Evolutionary conservation across 2,888 invertebrate genomes (phyloP), one percentile per base, ranked within the genome.

Genomic region (Leptopilina myrica): DNA sequence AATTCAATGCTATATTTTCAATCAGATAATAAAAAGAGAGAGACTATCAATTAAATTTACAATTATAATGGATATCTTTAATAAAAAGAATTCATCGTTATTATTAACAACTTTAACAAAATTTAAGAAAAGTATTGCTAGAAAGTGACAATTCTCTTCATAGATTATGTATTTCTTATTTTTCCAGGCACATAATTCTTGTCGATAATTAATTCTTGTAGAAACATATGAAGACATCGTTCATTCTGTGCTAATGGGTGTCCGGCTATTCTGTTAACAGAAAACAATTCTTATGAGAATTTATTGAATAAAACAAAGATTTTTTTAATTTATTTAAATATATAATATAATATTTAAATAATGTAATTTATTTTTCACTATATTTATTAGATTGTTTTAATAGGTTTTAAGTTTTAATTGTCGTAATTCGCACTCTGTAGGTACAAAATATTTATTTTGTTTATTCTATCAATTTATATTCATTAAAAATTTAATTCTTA

Each of bases 111-210:
- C 8, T 69, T 69, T 69, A 53, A 46, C 33, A 33, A 73, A 73
- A 56, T 73, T 73, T 53, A 49, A 6, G 33, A 53, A n/a, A 33
- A 56, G 33, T 15, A 26, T 26, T 69, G 26, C 49, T 49, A 49
- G 49, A 9, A 49, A 49, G 12, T 49, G 49, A 11, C 49, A 49
- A 49, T 49, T 2, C 49, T 49, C 11, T 49, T 49, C 49, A 49
- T 49, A 49, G 11, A 78, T 88, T 97, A 97, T 94, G 97, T 97
- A 94, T 97, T 98, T 92, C 98, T 95, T 92, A 99, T 99, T 94
- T 99, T 99, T 88, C 99, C 99, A 87, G 99, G 99, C 86, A 99
- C 98, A 93, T 99, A 99, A 93, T 98, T 99, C 94, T 98, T 98
- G 93, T 99, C 99, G 92, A 99, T 99, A 89, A 96, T 95, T 76